These are phyloP conservation scores for Semotilus atromaculatus DNA, from an alignment of 2,797 vertebrate genomes.

Conservation along the genomic window DNA sequence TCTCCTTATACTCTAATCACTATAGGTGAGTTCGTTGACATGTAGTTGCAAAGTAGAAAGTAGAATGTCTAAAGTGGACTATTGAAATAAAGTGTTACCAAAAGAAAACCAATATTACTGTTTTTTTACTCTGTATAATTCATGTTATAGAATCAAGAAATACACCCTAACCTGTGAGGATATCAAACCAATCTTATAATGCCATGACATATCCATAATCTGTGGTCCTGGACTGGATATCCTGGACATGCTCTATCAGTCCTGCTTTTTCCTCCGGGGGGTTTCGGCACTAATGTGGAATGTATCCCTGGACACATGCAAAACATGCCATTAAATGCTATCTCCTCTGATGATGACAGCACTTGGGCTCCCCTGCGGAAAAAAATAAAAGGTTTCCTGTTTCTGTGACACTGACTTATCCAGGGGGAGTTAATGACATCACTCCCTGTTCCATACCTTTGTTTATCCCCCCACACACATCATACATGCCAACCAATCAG, in stretches of 20 bases:
- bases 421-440: slow-evolving; percentile 18
- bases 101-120: neutral
- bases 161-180: neutral
- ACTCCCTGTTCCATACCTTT: neutral
- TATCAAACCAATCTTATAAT: neutral
- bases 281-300: slow-evolving; percentile 1
- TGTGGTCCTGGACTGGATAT: neutral
- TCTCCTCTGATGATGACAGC: slow-evolving; percentile 25
- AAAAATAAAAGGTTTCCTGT: slow-evolving; percentile 12
- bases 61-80: too few species aligned
- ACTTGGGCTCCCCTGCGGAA: neutral
- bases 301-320: slow-evolving; percentile 39
- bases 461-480: neutral
- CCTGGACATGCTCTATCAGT: slow-evolving; percentile 21
- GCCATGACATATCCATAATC: neutral
- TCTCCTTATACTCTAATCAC: too few species aligned
- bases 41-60: too few species aligned
- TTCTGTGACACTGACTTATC: slow-evolving; percentile 26
- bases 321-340: slow-evolving; percentile 24
- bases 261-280: slow-evolving; percentile 14
- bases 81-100: too few species aligned
- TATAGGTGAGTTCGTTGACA: too few species aligned
- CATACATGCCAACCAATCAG: neutral
- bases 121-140: neutral
- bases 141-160: neutral